Evolutionary conservation across 2,113 vertebrate genomes (phyloP), one percentile per base, ranked within the genome.

Genomic region (Baryphthengus martii): DNA sequence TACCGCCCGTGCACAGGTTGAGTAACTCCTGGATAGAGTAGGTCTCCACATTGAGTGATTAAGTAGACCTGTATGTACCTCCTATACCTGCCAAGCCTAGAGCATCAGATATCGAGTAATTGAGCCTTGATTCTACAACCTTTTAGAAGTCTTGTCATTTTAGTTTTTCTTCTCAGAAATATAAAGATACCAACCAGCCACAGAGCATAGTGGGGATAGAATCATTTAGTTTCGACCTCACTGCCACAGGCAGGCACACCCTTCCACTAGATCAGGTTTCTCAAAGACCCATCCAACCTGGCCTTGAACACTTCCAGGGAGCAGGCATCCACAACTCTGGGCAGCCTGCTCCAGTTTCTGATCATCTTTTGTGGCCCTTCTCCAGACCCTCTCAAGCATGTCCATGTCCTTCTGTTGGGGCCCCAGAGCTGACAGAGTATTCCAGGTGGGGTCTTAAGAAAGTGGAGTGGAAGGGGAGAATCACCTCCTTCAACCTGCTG

Each of bases 191-290:
- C 50, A 53, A 4, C 9, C 14, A 78, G 31, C 47, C 61, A 13
- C 24, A 49, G 63, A 33, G 17, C 26, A 25, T 11, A 47, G 9
- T 31, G 56, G 31, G 47, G 44, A 58, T 19, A n/a, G 33, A 58
- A 58, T n/a, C 53, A 9, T 10, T 20, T 5, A 44, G 35, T 68
- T 68, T 11, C 52, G 31, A 31, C 14, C 9, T 10, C 1, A 7
- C 28, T 53, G n/a, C n/a, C 10, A 0, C 4, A 6, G 7, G 6
- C 39, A 61, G 31, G 63, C 37, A 67, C 26, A 35, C 3, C 3
- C 31, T 63, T 5, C 0, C 13, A 50, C 14, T 3, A 3, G 7
- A 10, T 10, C 65, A n/a, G 2, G 1, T 6, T 23, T 42, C 42
- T 77, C 49, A 13, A 3, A 79, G 40, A 8, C 7, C 6, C 1